Base-by-base conservation (phyloP, 2,797 vertebrate species). In the Gadopsis bispinosus region DNA sequence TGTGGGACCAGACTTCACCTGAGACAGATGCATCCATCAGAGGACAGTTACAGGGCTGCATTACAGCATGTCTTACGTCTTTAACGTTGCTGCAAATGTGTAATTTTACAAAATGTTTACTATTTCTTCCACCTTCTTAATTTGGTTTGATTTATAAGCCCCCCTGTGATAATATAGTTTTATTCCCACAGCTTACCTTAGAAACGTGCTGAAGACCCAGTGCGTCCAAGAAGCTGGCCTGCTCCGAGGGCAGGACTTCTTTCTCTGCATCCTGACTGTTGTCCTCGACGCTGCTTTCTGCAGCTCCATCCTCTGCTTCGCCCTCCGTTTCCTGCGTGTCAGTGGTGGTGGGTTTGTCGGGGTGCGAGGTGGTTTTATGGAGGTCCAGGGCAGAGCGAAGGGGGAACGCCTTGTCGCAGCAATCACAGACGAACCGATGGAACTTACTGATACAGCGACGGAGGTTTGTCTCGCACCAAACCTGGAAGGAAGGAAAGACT, bases 391-490 rank as follows among this genome's bases (percentile, higher is more conserved):
- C 97, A 0, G 95, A 95, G 48, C 94, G 95, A 81, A 99, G 97
- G 26, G 98, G 98, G 89, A 99, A 99, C 1, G 97, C 98, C 85
- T 97, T 98, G 92, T 99, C 97, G 54, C 98, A 99, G 8, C 89
- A 79, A 51, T 98, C 96, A 0, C 98, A 99, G 81, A 99, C 83
- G 13, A 98, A 99, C 3, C 95, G 96, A 77, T 99, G 98, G 84
- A 97, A 97, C 90, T 97, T 97, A 19, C 97, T 98, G 84, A 96
- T 95, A 83, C 97, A 98, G 88, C 98, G 96, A 1, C 98, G 95
- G 17, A 99, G 95, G 92, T 99, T 99, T 0, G 96, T 97, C 90
- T 99, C 98, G 51, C 98, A 99, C 98, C 98, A 99, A 55, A 98
- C 96, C 98, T 99, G 91, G 0, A 63, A 0, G 3, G 19, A 22